These are phyloP conservation scores for Mugil cephalus DNA, from an alignment of 2,113 vertebrate species.

Conservation along the genomic window DNA sequence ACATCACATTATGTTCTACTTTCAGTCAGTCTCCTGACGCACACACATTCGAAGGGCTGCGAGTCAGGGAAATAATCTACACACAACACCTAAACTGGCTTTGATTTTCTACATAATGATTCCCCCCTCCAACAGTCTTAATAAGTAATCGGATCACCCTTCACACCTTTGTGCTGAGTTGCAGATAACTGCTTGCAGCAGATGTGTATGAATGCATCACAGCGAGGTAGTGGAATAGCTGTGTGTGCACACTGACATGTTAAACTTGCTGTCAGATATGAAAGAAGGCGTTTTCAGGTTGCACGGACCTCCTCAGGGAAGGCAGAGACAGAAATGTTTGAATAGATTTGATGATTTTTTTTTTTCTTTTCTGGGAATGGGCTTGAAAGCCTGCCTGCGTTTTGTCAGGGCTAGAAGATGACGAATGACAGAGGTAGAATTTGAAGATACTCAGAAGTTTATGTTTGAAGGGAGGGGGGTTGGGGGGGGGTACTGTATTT, in stretches of 20 bases:
- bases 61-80: conserved; percentile 35
- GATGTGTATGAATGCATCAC: conserved; percentile 39
- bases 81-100: conserved; percentile 8
- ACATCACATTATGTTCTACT: conserved; percentile 64
- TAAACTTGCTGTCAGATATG: conserved; percentile 50
- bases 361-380: conserved; percentile 15
- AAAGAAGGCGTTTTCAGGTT: conserved; percentile 39
- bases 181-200: conserved; percentile 41
- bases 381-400: not conserved
- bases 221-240: conserved; percentile 31
- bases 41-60: not conserved
- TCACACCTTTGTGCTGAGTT: conserved; percentile 48
- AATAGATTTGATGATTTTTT: conserved; percentile 41
- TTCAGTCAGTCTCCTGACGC: conserved; percentile 59
- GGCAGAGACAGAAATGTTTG: conserved; percentile 27
- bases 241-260: conserved; percentile 50
- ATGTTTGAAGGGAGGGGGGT: no score
- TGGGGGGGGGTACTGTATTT: no score
- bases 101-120: conserved; percentile 25
- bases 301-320: conserved; percentile 7
- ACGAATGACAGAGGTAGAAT: no score
- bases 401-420: not conserved
- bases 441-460: no score
- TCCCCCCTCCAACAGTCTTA: conserved; percentile 17
- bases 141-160: conserved; percentile 32